phyloP scores from a whole-genome alignment of 92 coral and sea anemone genomes.

The Phenganax subtilis region DNA sequence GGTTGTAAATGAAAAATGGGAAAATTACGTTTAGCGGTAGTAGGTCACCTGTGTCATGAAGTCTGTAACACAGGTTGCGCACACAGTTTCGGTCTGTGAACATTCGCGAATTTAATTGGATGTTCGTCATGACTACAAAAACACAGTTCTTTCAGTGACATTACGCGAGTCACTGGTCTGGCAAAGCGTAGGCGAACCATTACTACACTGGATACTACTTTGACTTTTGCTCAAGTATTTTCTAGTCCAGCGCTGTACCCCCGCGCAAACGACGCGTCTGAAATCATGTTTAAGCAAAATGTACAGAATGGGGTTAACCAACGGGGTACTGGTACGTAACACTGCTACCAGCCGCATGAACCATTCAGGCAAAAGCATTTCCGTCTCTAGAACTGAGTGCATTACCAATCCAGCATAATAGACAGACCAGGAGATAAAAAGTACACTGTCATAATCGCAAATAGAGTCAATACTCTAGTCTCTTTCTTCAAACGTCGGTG shows the following conservation, averaged over 20 bases:
- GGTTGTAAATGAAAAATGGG: no score
- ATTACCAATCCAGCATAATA: slow-evolving; percentile 32
- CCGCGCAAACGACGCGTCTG: slow-evolving; percentile 4
- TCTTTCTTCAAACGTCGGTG: slow-evolving; percentile 13
- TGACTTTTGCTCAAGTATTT: background rate
- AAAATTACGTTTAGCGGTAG: no score
- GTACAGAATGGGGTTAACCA: slow-evolving; percentile 50
- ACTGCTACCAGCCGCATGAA: background rate
- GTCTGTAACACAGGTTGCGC: no score
- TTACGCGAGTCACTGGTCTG: slow-evolving; percentile 3
- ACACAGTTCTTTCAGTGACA: slow-evolving; percentile 6
- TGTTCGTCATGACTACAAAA: background rate
- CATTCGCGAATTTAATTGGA: no score
- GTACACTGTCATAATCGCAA: slow-evolving; percentile 43
- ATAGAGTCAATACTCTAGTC: slow-evolving; percentile 34
- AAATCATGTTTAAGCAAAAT: slow-evolving; percentile 51
- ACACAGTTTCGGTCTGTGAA: no score
- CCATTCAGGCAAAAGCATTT: slow-evolving; percentile 40
- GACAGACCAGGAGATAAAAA: slow-evolving; percentile 51
- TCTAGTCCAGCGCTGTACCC: background rate
- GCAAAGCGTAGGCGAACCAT: background rate
- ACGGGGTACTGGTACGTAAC: slow-evolving; percentile 48
- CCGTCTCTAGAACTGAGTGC: slow-evolving; percentile 6
- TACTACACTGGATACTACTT: background rate
- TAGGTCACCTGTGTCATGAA: no score